Evolutionary conservation across 2,113 vertebrate species (phyloP).

Genomic region (Chroicocephalus ridibundus): DNA sequence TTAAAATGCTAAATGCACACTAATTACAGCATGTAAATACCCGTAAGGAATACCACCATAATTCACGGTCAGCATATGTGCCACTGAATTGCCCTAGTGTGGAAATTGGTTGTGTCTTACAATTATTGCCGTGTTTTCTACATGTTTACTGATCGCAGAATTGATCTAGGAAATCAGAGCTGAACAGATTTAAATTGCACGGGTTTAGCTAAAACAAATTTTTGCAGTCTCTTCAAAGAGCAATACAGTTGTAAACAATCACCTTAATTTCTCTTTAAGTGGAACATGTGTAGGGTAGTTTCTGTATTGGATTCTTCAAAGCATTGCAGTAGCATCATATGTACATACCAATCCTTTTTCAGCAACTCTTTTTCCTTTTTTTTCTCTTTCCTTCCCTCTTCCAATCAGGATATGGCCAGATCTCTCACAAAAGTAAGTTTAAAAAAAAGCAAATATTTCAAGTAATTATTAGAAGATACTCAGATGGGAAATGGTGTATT

Average conservation of each 20-base stretch:
- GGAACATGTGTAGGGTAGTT: rapidly evolving
- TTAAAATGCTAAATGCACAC: background rate
- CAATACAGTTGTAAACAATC: background rate
- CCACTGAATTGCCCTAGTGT: no score
- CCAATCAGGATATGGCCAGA: constrained; percentile 85
- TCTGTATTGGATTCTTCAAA: background rate
- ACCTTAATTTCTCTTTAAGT: background rate
- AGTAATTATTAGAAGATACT: background rate
- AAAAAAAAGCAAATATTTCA: background rate
- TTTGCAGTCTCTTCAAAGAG: background rate
- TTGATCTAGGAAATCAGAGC: background rate
- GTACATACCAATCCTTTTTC: background rate
- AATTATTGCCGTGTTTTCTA: background rate
- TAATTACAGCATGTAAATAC: rapidly evolving
- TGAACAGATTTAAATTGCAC: background rate
- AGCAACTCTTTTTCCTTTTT: background rate
- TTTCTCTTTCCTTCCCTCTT: background rate
- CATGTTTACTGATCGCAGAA: background rate
- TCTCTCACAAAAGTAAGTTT: constrained; percentile 94
- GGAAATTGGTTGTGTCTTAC: background rate
- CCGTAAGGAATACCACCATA: background rate
- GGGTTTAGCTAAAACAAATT: background rate
- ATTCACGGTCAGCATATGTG: rapidly evolving
- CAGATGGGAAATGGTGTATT: background rate
- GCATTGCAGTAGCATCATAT: background rate